A percentile compares a stretch with the other conserved stretches of the same genome.
phyloP scores from a whole-genome alignment of 2,888 invertebrate species.

The Cancer borealis region DNA sequence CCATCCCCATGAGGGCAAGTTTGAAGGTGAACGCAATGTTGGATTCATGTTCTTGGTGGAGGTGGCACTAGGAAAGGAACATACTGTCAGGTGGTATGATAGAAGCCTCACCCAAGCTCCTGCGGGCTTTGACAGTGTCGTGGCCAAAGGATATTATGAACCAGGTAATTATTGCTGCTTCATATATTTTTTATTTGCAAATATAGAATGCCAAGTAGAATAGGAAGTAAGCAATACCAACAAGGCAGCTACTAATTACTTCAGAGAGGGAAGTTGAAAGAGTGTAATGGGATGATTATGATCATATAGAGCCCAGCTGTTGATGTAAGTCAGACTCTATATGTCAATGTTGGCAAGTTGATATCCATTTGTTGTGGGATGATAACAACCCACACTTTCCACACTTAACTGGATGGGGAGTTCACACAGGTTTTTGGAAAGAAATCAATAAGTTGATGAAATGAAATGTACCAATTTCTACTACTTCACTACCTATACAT shows the following conservation, averaged over 20 bases:
- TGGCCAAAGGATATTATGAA: slow-evolving; percentile 69
- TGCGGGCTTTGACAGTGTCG: slow-evolving; percentile 78
- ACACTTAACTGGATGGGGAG: no score
- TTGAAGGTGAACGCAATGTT: slow-evolving; percentile 66
- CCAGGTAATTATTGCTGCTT: slow-evolving; percentile 63
- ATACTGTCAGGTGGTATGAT: slow-evolving; percentile 79
- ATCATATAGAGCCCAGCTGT: no score
- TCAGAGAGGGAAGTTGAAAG: no score
- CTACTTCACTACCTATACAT: neutral
- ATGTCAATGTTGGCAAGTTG: no score
- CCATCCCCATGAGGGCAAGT: slow-evolving; percentile 55
- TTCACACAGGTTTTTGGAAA: no score
- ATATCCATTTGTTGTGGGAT: no score
- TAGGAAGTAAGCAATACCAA: no score
- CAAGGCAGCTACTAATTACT: no score
- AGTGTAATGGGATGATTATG: no score
- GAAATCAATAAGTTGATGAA: neutral
- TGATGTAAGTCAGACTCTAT: no score
- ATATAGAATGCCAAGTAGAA: no score
- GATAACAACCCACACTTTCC: no score
- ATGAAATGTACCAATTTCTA: neutral
- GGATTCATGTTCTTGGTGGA: slow-evolving; percentile 82
- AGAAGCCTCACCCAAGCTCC: slow-evolving; percentile 79
- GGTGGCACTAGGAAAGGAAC: slow-evolving; percentile 80
- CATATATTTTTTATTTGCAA: neutral